Evolutionary conservation across 2,888 invertebrate species (phyloP).

Genomic region (Toxonevra muliebris): DNA sequence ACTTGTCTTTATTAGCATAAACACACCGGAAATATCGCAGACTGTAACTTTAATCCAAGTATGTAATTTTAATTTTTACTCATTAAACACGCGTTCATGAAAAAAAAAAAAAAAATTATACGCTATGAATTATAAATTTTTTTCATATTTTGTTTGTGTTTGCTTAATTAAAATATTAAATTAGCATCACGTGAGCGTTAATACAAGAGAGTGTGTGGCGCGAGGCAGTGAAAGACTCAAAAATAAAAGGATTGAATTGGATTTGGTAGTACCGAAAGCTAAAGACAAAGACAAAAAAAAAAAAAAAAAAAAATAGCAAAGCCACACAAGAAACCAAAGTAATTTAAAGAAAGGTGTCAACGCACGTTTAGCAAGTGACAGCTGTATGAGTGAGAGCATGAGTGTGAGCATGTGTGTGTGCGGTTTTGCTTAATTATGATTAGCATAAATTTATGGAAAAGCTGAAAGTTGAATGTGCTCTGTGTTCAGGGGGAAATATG

Average conservation of each 20-base stretch:
- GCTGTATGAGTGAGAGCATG: neutral
- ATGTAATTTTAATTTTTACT: neutral
- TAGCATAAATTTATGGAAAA: conserved; percentile 11
- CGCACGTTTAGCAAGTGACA: conserved; percentile 23
- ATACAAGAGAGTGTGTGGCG: conserved; percentile 8
- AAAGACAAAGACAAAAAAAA: neutral
- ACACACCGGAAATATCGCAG: conserved; percentile 18
- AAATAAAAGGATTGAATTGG: neutral
- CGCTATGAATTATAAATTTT: no score
- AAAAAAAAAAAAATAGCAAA: neutral
- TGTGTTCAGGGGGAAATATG: no score
- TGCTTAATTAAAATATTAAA: conserved; percentile 42
- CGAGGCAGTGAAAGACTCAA: no score
- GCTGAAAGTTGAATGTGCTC: no score
- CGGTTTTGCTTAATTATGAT: conserved; percentile 12
- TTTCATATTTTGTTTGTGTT: no score
- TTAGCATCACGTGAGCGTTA: conserved; percentile 38
- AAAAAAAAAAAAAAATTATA: neutral
- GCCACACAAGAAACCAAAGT: neutral
- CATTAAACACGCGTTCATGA: conserved; percentile 30
- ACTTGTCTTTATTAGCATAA: neutral
- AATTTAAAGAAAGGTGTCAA: conserved; percentile 21
- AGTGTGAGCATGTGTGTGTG: neutral
- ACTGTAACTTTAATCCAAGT: neutral
- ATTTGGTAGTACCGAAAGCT: neutral